Conservation (phyloP, 2,888 invertebrate genomes). For the Mimas tiliae region DNA sequence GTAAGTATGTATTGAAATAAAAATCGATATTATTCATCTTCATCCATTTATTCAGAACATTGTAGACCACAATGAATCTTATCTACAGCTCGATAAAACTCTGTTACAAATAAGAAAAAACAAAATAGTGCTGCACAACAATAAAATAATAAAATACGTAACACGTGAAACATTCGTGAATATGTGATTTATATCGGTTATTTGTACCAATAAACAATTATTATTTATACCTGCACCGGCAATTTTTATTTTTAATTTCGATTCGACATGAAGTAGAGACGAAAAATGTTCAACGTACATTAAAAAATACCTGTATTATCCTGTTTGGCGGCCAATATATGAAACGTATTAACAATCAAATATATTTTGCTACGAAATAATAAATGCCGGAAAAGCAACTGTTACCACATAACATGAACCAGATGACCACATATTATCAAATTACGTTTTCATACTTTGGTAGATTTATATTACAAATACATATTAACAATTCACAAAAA, state of each 20-base stretch:
- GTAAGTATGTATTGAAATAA: conserved; percentile 40
- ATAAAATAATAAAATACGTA: conserved; percentile 71
- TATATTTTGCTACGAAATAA: conserved; percentile 15
- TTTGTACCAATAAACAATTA: conserved; percentile 14
- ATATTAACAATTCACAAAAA: conserved; percentile 50
- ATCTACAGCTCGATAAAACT: conserved; percentile 78
- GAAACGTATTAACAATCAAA: conserved; percentile 16
- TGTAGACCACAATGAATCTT: conserved; percentile 70
- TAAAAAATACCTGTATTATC: neutral
- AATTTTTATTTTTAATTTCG: neutral
- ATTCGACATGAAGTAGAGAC: neutral
- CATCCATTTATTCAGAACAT: conserved; percentile 81
- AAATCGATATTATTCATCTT: conserved; percentile 47
- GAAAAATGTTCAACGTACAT: neutral
- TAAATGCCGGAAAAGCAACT: conserved; percentile 20
- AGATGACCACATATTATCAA: conserved; percentile 42
- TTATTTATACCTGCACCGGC: conserved; percentile 1
- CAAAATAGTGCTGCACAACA: conserved; percentile 78
- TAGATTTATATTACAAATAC: conserved; percentile 46
- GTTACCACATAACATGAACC: conserved; percentile 38
- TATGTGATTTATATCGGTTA: conserved; percentile 4
- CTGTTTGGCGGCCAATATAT: conserved; percentile 8
- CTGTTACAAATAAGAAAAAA: conserved; percentile 75
- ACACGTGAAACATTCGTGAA: conserved; percentile 43
- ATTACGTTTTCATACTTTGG: conserved; percentile 52